Evolutionary conservation across 2,888 invertebrate species (phyloP).

Genomic region (Aplocera efformata): DNA sequence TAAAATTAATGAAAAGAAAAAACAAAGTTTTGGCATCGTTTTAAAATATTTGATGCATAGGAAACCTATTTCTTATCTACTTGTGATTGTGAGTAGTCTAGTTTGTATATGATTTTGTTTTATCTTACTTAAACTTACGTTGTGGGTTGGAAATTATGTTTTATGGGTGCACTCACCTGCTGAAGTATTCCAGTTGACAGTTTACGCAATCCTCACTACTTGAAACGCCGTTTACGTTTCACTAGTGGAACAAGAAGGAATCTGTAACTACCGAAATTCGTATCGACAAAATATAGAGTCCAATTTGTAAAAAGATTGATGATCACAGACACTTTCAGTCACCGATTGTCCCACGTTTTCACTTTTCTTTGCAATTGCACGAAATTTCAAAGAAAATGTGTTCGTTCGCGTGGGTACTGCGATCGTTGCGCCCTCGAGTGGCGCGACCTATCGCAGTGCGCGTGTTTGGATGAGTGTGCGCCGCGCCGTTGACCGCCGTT

Average conservation of each 20-base stretch:
- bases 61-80: too few species aligned
- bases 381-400: constrained; percentile 78
- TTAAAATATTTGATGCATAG: too few species aligned
- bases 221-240: constrained; percentile 62
- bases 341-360: constrained; percentile 65
- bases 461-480: constrained; percentile 66
- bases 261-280: constrained; percentile 46
- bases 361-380: constrained; percentile 76
- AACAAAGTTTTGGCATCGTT: too few species aligned
- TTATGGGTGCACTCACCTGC: constrained; percentile 40
- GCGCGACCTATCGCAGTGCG: constrained; percentile 76
- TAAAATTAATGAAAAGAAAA: too few species aligned
- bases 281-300: constrained; percentile 52
- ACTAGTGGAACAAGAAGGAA: constrained; percentile 66
- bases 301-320: constrained; percentile 36
- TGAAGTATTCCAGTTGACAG: constrained; percentile 45
- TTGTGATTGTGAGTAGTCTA: too few species aligned
- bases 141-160: too few species aligned
- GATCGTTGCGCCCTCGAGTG: constrained; percentile 70
- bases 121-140: too few species aligned
- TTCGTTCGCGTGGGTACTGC: constrained; percentile 56
- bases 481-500: constrained; percentile 51
- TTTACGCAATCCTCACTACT: constrained; percentile 71
- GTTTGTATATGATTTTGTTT: neutral
- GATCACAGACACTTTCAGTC: constrained; percentile 71